Evolutionary conservation across 2,888 invertebrate genomes (phyloP), one percentile per base, ranked within the genome.

Genomic region (Athalia circularis): DNA sequence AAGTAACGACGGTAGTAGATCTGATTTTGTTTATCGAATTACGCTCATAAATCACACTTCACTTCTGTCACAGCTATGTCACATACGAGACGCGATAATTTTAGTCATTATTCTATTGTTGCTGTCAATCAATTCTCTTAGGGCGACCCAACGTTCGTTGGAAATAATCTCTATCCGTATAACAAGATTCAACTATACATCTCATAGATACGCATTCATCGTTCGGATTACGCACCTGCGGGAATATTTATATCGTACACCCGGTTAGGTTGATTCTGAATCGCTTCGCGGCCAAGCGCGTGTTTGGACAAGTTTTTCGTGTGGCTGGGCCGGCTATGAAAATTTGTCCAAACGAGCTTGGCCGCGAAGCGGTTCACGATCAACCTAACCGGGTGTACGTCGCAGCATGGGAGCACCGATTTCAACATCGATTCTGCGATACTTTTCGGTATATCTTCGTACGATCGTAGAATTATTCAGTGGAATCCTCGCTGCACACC

Each of bases 61-160:
- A 6, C 52, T 62, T 11, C 29, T 62, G n/a, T 13, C 43, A 61
- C 62, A 4, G 1, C 50, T 29, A 47, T 29, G 43, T 43, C 29
- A 7, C 5, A 68, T 68, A 11, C 29, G 29, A 29, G 29, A 29
- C 29, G 29, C 29, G 29, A 29, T 29, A 29, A 29, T 52, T 68
- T 57, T 72, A 54, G 72, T 64, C 65, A 65, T 78, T 74, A 74
- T 78, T 57, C 78, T 54, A 64, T 65, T 48, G 65, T 7, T 9
- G 9, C 43, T 65, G 78, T 78, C 78, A 78, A 57, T 78, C 78
- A 78, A 8, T 75, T 57, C 8, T 9, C n/a, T 52, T 6, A 29
- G 70, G 50, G 15, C 54, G 54, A 54, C 8, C 54, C 9, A 54
- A 54, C 8, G 15, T 67, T 59, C 47, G 72, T 57, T 57, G n/a